phyloP scores from a whole-genome alignment of 2,113 vertebrate species.

The Poeciliopsis occidentalis region DNA sequence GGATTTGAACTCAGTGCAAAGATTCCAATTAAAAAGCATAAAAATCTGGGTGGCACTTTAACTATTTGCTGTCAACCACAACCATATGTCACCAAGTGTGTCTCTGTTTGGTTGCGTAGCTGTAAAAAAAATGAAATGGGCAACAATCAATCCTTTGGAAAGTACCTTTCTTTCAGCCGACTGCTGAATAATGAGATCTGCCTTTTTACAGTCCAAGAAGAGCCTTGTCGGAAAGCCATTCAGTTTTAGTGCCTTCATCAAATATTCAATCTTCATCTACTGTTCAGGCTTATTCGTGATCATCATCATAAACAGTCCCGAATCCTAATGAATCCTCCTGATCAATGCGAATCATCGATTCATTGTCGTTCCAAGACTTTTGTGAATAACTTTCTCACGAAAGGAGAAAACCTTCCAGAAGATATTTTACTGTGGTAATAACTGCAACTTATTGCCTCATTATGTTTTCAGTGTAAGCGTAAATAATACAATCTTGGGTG shows the following conservation, averaged over 20 bases:
- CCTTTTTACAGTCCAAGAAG: neutral
- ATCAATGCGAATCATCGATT: neutral
- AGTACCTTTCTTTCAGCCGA: neutral
- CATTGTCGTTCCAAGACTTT: neutral
- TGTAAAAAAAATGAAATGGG: neutral
- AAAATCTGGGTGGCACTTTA: neutral
- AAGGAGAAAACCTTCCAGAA: neutral
- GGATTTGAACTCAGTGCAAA: neutral
- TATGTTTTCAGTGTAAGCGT: neutral
- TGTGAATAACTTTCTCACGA: neutral
- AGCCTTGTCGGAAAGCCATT: neutral
- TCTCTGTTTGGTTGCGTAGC: neutral
- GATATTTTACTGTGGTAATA: neutral
- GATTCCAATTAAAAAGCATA: neutral
- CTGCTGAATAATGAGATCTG: neutral
- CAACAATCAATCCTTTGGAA: neutral
- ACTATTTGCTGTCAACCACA: neutral
- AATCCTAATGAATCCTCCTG: neutral
- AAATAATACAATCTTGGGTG: neutral
- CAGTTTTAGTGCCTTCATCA: neutral
- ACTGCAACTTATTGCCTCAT: neutral
- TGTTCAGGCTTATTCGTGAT: neutral
- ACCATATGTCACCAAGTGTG: neutral
- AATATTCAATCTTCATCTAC: constrained; percentile 1
- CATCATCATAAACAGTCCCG: neutral